Base-by-base conservation (phyloP, 2,888 invertebrate genomes). In the Caenorhabditis angaria region DNA sequence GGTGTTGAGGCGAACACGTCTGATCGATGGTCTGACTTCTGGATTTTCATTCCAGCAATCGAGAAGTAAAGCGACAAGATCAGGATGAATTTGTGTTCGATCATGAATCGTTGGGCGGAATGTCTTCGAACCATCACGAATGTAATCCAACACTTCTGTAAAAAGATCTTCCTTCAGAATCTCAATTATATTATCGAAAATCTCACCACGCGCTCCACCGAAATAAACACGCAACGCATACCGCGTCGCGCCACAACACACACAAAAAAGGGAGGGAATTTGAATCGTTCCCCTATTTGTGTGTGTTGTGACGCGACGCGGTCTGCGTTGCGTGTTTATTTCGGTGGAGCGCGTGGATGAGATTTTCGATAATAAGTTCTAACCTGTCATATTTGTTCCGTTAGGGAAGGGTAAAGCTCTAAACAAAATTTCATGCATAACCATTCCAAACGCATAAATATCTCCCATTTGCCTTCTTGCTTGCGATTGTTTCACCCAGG, bases 1-100 rank as follows among this genome's bases (percentile, higher is more conserved):
- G 0, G 86, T 86, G 64, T 87, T 86, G 51, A 86, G 72, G 25
- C 86, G 73, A 25, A 86, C 86, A 35, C 86, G 69, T 24, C 86
- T 80, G 55, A 86, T 84, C 18, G 81, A 83, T n/a, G 86, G 86
- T n/a, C 85, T 73, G 18, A 84, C 78, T 76, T 84, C 84, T 2
- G 84, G 83, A 57, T 84, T 84, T 47, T 80, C 79, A 59, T 79
- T 82, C 84, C 84, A 84, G 60, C 84, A 84, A 53, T 84, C 84
- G 18, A 76, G 62, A 8, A 78, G 74, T 10, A 83, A 70, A 14
- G 83, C 80, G 20, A 72, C 67, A 0, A 82, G 65, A 76, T 85
- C 85, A 2, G 85, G 85, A 72, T 85, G 85, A 18, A 85, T 78
- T 28, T 86, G 75, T 22, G 75, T 63, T 18, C 78, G 76, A 51